phyloP scores from a whole-genome alignment of 2,797 vertebrate genomes.

The Oreochromis grahami region DNA sequence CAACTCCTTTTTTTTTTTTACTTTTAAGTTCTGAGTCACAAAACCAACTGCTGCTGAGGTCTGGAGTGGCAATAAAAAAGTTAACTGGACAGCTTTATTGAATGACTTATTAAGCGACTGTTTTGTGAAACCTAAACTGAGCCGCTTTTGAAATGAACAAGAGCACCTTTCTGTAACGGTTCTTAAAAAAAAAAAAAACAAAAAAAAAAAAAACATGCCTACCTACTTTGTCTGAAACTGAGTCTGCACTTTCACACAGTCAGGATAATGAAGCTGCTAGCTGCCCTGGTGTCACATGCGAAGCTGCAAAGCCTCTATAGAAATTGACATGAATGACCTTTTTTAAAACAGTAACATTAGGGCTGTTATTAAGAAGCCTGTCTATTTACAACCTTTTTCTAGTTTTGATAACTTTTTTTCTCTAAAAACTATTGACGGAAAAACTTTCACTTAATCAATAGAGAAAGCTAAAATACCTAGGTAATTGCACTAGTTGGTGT shows the following conservation, averaged over 20 bases:
- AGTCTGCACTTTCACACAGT: constrained; percentile 41
- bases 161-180: constrained; percentile 47
- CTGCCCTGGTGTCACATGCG: constrained; percentile 48
- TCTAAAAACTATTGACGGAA: not conserved
- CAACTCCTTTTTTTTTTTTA: not conserved
- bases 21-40: constrained; percentile 11
- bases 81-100: constrained; percentile 65
- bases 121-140: constrained; percentile 48
- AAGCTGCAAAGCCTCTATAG: constrained; percentile 38
- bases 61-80: constrained; percentile 48
- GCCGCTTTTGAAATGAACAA: constrained; percentile 60
- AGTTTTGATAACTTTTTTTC: not conserved
- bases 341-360: constrained; percentile 7
- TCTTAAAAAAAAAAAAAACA: not conserved
- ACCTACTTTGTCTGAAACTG: constrained; percentile 45
- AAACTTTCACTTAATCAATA: not conserved
- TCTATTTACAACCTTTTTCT: not conserved
- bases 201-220: not conserved
- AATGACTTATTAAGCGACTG: constrained; percentile 66
- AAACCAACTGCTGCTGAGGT: constrained; percentile 28
- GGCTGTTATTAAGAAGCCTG: not conserved
- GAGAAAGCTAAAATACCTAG: not conserved
- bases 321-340: constrained; percentile 28
- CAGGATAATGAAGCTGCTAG: constrained; percentile 53
- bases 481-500: not conserved